A percentile compares a stretch with the other conserved stretches of the same genome.
These are phyloP conservation scores for Amphiprion ocellaris DNA, from an alignment of 2,113 vertebrate genomes.

Conservation along the genomic window DNA sequence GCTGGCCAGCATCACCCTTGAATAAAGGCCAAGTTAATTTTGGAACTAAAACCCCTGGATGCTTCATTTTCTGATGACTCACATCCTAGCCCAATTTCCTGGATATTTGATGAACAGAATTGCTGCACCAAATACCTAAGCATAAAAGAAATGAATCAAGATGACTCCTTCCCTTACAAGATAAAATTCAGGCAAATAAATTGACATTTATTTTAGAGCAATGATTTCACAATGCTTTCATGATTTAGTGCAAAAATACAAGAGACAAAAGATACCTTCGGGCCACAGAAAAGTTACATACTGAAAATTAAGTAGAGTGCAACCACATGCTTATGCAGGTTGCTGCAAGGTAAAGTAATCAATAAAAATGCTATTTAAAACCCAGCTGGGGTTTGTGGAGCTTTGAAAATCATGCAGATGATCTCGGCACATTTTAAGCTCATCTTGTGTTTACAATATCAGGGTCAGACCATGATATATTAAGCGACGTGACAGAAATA, in stretches of 20 bases:
- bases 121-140: conserved; percentile 35
- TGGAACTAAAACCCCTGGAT: conserved; percentile 31
- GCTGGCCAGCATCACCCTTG: conserved; percentile 23
- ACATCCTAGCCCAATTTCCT: conserved; percentile 45
- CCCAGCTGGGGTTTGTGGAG: neutral
- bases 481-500: neutral
- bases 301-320: conserved; percentile 22
- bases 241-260: conserved; percentile 19
- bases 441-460: conserved; percentile 2
- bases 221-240: neutral
- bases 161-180: conserved; percentile 22
- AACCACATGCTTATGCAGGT: conserved; percentile 11
- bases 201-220: conserved; percentile 28
- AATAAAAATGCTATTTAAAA: conserved; percentile 32
- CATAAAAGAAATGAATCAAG: conserved; percentile 43
- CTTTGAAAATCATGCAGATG: neutral
- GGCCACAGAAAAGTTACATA: conserved; percentile 5
- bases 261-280: conserved; percentile 7
- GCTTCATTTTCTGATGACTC: conserved; percentile 37
- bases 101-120: conserved; percentile 48
- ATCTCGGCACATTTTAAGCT: neutral
- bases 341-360: conserved; percentile 21
- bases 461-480: neutral
- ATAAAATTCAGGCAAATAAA: conserved; percentile 38
- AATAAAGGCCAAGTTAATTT: conserved; percentile 62